Conservation (phyloP, 2,113 vertebrate species). For the Gallinago jamesoni region DNA sequence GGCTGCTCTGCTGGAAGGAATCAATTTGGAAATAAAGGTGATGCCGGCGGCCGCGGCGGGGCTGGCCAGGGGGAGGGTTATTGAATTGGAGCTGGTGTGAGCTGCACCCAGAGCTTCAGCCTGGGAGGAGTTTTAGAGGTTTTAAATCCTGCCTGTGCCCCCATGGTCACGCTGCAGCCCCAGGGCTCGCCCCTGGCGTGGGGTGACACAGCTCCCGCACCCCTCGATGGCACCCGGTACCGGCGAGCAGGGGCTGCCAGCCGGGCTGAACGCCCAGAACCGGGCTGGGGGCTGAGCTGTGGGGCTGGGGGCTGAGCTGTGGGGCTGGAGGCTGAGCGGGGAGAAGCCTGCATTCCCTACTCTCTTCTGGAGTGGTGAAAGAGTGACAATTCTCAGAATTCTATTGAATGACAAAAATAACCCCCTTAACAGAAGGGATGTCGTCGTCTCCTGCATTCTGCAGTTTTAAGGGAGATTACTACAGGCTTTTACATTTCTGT, state of each 20-base stretch:
- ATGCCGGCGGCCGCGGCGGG: neutral
- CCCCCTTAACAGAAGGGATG: neutral
- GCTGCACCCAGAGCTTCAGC: neutral
- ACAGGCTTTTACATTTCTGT: neutral
- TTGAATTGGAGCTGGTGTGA: neutral
- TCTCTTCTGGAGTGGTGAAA: neutral
- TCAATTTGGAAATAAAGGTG: neutral
- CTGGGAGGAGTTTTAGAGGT: neutral
- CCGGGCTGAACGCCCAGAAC: neutral
- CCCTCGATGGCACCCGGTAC: accelerated
- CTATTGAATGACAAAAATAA: neutral
- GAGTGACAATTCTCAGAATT: neutral
- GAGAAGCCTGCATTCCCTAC: neutral
- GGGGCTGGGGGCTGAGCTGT: neutral
- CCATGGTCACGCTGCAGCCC: accelerated
- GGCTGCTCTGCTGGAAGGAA: neutral
- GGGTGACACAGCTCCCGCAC: neutral
- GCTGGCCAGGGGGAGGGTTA: neutral
- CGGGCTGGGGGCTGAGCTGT: neutral
- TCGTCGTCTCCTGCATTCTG: neutral
- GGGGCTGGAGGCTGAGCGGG: neutral
- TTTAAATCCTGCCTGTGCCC: neutral
- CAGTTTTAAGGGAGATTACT: neutral
- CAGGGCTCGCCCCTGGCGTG: neutral
- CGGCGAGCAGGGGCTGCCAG: neutral